These are phyloP conservation scores for Ranitomeya imitator DNA, from an alignment of 2,113 vertebrate species.

Conservation along the genomic window DNA sequence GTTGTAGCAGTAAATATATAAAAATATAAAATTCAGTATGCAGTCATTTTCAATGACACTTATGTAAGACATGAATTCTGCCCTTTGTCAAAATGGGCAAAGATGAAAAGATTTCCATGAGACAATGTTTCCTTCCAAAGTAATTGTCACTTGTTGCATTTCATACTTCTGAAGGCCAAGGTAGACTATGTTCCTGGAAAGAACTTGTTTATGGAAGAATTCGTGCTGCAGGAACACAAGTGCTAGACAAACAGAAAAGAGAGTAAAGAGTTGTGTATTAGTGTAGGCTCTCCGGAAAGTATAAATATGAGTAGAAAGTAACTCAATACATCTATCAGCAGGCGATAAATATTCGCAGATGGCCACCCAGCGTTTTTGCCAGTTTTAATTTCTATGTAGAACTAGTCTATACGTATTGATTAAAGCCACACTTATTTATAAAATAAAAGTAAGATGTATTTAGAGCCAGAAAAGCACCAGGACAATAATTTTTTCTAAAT, in stretches of 20 bases:
- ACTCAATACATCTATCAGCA: background rate
- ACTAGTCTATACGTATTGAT: background rate
- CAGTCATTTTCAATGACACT: background rate
- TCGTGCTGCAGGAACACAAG: background rate
- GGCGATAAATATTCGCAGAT: slow-evolving; percentile 41
- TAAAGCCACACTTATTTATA: background rate
- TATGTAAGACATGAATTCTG: background rate
- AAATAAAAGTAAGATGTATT: background rate
- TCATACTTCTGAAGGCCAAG: slow-evolving; percentile 25
- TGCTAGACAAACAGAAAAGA: slow-evolving; percentile 9
- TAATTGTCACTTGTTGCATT: slow-evolving; percentile 20
- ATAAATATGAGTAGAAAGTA: background rate
- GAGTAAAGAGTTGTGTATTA: background rate
- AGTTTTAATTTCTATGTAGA: background rate
- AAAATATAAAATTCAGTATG: background rate
- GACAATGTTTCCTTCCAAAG: slow-evolving; percentile 12
- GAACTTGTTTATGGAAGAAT: slow-evolving; percentile 19
- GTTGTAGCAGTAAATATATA: background rate
- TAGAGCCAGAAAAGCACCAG: background rate
- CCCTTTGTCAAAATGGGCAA: background rate
- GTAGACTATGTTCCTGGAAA: slow-evolving; percentile 42
- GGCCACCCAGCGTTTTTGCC: background rate
- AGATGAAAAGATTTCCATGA: slow-evolving; percentile 23
- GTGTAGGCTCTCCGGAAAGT: background rate
- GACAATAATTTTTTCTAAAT: background rate